These are phyloP conservation scores for Dromococcyx pavoninus DNA, from an alignment of 2,797 vertebrate species.

Conservation along the genomic window DNA sequence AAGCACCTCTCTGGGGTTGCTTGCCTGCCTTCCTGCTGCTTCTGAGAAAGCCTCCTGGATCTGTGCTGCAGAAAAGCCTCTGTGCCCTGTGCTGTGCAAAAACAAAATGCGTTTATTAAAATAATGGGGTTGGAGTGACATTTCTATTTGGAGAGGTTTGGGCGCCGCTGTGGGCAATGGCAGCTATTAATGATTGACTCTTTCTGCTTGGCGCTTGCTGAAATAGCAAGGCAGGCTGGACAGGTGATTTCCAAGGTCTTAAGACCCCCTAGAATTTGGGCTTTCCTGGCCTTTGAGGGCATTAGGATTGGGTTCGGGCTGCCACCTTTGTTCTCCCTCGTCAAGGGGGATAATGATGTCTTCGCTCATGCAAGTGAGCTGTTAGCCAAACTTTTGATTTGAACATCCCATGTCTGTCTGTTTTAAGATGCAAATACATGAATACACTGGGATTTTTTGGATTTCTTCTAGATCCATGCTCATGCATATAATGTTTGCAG, in stretches of 20 bases:
- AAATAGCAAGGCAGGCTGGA: neutral
- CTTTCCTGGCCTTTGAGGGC: neutral
- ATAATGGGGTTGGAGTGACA: neutral
- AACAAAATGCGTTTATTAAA: slow-evolving; percentile 38
- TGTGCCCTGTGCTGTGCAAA: neutral
- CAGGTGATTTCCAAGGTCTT: neutral
- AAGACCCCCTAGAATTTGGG: neutral
- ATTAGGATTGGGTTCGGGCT: neutral
- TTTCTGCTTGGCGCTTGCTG: neutral
- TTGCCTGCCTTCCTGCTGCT: slow-evolving; percentile 36
- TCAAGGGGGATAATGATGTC: neutral
- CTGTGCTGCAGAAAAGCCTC: neutral
- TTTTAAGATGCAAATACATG: neutral
- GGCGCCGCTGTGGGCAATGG: neutral
- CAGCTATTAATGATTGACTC: neutral
- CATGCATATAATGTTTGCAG: neutral
- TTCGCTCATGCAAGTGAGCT: neutral
- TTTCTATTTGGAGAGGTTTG: slow-evolving; percentile 1
- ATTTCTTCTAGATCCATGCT: neutral
- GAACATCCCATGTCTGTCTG: neutral
- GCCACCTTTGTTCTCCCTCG: neutral
- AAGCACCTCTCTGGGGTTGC: slow-evolving; percentile 53
- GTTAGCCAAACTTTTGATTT: slow-evolving; percentile 4
- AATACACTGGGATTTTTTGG: neutral
- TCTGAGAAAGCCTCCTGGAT: slow-evolving; percentile 17